phyloP scores from a whole-genome alignment of 2,797 vertebrate species.

The Tarsius wallacei region DNA sequence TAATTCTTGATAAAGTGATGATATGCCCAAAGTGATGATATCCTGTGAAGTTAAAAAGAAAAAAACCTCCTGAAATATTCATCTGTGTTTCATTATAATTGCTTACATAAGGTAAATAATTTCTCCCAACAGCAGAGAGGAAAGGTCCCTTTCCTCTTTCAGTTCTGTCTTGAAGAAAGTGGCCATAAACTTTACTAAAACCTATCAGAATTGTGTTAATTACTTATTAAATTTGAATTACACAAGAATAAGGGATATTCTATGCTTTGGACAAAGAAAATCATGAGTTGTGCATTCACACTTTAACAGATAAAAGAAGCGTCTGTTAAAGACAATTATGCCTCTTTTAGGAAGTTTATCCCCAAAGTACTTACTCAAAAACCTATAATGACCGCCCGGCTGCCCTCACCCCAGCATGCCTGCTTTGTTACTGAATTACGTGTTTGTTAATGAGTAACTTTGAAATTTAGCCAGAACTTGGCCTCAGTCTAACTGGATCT shows the following conservation, averaged over 20 bases:
- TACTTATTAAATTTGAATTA: not conserved
- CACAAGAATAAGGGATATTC: not conserved
- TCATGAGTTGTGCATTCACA: not conserved
- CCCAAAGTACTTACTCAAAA: not conserved
- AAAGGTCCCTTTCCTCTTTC: not conserved
- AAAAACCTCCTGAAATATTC: not conserved
- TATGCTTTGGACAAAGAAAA: not conserved
- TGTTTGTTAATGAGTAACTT: not conserved
- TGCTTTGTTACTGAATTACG: not conserved
- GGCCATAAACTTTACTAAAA: not conserved
- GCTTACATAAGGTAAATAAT: not conserved
- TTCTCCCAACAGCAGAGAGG: constrained; percentile 3
- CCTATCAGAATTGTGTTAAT: not conserved
- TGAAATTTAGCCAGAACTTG: not conserved
- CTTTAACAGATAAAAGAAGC: not conserved
- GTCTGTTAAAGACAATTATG: not conserved
- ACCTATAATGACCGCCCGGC: not conserved
- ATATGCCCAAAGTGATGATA: not conserved
- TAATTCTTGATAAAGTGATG: constrained; percentile 10
- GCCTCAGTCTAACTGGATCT: not conserved
- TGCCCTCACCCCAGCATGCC: not conserved
- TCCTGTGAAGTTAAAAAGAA: not conserved
- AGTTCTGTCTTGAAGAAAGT: not conserved
- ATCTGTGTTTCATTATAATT: constrained; percentile 21
- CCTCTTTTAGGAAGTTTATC: not conserved